These are phyloP conservation scores for Yoshiicerus persimilis DNA, from an alignment of 1,140 invertebrate species.

Conservation along the genomic window DNA sequence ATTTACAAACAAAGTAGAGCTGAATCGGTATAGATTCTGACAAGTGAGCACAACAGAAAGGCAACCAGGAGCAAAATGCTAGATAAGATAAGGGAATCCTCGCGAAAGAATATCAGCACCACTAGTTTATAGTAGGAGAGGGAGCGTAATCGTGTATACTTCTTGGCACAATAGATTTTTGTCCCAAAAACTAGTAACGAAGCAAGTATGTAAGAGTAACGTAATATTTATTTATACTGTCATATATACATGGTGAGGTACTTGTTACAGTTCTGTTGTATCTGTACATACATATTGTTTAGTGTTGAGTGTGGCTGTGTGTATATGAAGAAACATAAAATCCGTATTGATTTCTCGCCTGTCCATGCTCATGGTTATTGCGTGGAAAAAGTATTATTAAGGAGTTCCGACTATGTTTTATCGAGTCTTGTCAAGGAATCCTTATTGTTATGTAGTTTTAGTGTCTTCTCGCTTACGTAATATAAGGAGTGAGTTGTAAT, in stretches of 20 bases:
- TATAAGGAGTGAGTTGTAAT: neutral
- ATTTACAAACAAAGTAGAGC: neutral
- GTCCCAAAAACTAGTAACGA: no score
- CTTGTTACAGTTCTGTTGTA: neutral
- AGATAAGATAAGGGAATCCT: neutral
- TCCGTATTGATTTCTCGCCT: conserved; percentile 10
- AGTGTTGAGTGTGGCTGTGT: neutral
- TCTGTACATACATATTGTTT: neutral
- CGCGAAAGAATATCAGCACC: neutral
- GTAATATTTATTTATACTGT: neutral
- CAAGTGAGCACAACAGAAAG: neutral
- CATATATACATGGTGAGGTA: neutral
- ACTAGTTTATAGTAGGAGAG: no score
- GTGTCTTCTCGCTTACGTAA: neutral
- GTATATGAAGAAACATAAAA: neutral
- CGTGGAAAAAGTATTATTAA: conserved; percentile 23
- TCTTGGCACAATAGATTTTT: no score
- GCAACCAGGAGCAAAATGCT: neutral
- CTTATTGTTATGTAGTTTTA: conserved; percentile 5
- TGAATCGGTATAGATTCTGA: neutral
- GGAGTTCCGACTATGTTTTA: neutral
- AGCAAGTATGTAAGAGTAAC: neutral
- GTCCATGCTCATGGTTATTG: conserved; percentile 9
- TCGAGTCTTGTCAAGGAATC: neutral
- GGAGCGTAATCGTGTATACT: no score